Conservation (phyloP, 2,888 invertebrate genomes). For the Hypomecis punctinalis region DNA sequence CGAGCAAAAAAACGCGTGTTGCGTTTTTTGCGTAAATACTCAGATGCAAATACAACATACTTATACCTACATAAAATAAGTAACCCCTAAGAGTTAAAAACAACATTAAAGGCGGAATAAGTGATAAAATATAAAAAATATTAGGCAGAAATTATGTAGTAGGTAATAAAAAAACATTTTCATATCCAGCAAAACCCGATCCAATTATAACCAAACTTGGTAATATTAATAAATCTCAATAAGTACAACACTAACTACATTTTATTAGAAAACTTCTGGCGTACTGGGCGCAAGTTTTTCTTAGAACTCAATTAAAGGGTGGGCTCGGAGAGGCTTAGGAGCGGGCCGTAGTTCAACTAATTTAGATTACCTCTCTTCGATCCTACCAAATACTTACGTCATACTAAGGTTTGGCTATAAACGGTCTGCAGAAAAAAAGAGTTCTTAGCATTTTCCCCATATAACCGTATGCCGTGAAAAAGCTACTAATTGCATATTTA, state of each 20-base stretch:
- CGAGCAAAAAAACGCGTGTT: too few species aligned
- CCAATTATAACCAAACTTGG: conserved; percentile 1
- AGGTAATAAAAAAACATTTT: not conserved
- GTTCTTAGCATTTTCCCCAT: too few species aligned
- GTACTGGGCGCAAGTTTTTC: conserved; percentile 22
- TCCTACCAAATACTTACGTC: conserved; percentile 18
- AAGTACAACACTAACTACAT: conserved; percentile 8
- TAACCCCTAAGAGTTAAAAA: too few species aligned
- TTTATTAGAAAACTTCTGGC: conserved; percentile 20
- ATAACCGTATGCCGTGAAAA: too few species aligned
- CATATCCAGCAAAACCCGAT: not conserved
- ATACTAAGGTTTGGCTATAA: not conserved
- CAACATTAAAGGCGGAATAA: too few species aligned
- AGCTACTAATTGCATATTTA: too few species aligned
- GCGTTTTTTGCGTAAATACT: too few species aligned
- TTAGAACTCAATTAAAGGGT: conserved; percentile 31
- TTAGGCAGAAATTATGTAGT: too few species aligned
- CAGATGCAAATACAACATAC: too few species aligned
- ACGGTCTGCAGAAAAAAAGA: too few species aligned
- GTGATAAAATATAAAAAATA: too few species aligned
- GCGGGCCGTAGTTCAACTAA: conserved; percentile 23
- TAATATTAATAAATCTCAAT: conserved; percentile 8
- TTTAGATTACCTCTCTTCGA: conserved; percentile 33
- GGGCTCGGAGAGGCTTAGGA: conserved; percentile 23
- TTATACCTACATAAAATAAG: too few species aligned